Conservation (phyloP, 1,140 invertebrate genomes). For the Philopotamus ludificatus region DNA sequence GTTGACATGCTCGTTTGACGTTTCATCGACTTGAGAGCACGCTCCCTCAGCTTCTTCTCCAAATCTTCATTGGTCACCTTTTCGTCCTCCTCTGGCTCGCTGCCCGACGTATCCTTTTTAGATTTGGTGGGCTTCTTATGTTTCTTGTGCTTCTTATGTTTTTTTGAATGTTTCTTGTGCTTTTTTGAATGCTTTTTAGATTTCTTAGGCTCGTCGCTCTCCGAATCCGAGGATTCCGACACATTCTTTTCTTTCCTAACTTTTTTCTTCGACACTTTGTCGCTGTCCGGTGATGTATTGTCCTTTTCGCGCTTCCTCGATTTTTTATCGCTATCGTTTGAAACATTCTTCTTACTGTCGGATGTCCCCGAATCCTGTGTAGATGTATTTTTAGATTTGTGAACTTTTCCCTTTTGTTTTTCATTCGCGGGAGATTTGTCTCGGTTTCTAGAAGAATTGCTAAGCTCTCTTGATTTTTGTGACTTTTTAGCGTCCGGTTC, state of each 20-base stretch:
- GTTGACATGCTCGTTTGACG: slow-evolving; percentile 56
- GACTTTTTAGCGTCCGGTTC: slow-evolving; percentile 47
- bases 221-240: slow-evolving; percentile 54
- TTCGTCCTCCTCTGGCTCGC: slow-evolving; percentile 64
- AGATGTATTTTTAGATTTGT: slow-evolving; percentile 37
- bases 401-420: slow-evolving; percentile 25
- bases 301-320: slow-evolving; percentile 60
- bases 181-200: slow-evolving; percentile 58
- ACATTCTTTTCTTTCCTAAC: slow-evolving; percentile 50
- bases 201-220: slow-evolving; percentile 55
- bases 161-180: slow-evolving; percentile 69
- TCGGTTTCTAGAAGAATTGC: slow-evolving; percentile 23
- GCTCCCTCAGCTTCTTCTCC: slow-evolving; percentile 83
- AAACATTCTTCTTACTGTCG: slow-evolving; percentile 48
- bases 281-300: slow-evolving; percentile 64
- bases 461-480: slow-evolving; percentile 48
- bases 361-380: slow-evolving; percentile 44
- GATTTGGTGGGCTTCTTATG: slow-evolving; percentile 63
- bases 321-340: slow-evolving; percentile 51
- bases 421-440: slow-evolving; percentile 32
- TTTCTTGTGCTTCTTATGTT: slow-evolving; percentile 67
- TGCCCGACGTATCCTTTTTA: slow-evolving; percentile 65
- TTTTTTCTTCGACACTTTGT: slow-evolving; percentile 55
- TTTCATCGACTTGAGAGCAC: slow-evolving; percentile 71
- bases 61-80: slow-evolving; percentile 77